These are phyloP conservation scores for Agrilus planipennis DNA, from an alignment of 1,140 invertebrate genomes.

Conservation along the genomic window DNA sequence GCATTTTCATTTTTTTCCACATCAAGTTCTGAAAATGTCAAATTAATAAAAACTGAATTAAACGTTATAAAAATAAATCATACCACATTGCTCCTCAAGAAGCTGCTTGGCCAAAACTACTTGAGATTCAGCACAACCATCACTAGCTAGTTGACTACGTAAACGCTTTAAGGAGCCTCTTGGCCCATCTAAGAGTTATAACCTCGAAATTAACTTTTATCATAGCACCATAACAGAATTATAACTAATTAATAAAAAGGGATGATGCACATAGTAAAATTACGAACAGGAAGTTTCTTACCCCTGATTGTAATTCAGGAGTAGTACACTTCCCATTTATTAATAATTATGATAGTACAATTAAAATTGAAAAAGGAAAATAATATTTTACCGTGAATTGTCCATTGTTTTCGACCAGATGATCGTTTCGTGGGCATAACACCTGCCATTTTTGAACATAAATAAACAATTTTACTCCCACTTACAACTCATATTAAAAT, in stretches of 20 bases:
- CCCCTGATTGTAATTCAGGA: not conserved
- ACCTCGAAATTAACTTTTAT: conserved; percentile 11
- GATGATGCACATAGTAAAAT: conserved; percentile 1
- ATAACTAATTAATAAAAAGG: conserved; percentile 4
- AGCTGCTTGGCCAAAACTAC: conserved; percentile 64
- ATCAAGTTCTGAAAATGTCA: conserved; percentile 35
- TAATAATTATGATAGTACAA: not conserved
- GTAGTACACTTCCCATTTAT: not conserved
- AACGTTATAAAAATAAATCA: conserved; percentile 14
- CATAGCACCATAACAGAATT: too few relatives aligned
- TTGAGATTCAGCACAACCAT: conserved; percentile 71
- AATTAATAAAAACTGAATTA: conserved; percentile 5
- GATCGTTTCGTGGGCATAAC: conserved; percentile 27
- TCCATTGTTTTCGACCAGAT: conserved; percentile 33
- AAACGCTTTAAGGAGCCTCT: conserved; percentile 51
- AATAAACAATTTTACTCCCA: not conserved
- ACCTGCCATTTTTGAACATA: conserved; percentile 25
- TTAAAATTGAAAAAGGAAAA: not conserved
- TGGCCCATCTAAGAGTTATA: conserved; percentile 49
- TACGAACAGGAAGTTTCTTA: not conserved
- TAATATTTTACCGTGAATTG: conserved; percentile 27
- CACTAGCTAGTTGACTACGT: conserved; percentile 60
- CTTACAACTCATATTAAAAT: not conserved
- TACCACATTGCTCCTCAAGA: conserved; percentile 57
- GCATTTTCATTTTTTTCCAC: conserved; percentile 50